These are phyloP conservation scores for Arge pagana DNA, from an alignment of 2,888 invertebrate genomes.

Conservation along the genomic window DNA sequence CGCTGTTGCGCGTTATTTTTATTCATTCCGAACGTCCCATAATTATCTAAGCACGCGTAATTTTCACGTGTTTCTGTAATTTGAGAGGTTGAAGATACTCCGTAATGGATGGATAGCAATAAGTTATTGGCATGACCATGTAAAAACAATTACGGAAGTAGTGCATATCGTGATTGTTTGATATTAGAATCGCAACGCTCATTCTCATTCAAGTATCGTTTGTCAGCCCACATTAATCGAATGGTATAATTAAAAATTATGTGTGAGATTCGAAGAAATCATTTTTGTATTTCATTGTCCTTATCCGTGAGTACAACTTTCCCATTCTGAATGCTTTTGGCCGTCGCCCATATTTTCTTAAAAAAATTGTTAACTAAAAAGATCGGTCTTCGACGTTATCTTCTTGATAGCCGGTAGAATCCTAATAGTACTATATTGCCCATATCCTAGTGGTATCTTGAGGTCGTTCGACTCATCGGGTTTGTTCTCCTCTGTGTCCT, in stretches of 20 bases:
- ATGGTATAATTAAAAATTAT: neutral
- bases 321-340: neutral
- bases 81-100: too few species aligned
- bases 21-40: too few species aligned
- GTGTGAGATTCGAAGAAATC: neutral
- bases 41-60: neutral
- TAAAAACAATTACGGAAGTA: too few species aligned
- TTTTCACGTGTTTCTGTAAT: slow-evolving; percentile 1
- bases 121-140: too few species aligned
- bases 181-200: neutral
- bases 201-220: neutral
- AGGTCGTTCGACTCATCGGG: slow-evolving; percentile 48
- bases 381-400: slow-evolving; percentile 51
- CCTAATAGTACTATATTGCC: slow-evolving; percentile 51
- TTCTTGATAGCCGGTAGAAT: slow-evolving; percentile 53
- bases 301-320: neutral
- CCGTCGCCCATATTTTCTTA: neutral
- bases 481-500: slow-evolving; percentile 34
- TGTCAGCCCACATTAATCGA: neutral
- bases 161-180: too few species aligned
- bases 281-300: neutral
- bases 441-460: slow-evolving; percentile 51
- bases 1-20: too few species aligned
- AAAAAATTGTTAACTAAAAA: slow-evolving; percentile 49
- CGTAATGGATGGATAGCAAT: too few species aligned